Percentiles rank a stretch among this genome's conserved stretches.
Conservation (phyloP, 1,140 invertebrate species). For the Planococcus citri region DNA sequence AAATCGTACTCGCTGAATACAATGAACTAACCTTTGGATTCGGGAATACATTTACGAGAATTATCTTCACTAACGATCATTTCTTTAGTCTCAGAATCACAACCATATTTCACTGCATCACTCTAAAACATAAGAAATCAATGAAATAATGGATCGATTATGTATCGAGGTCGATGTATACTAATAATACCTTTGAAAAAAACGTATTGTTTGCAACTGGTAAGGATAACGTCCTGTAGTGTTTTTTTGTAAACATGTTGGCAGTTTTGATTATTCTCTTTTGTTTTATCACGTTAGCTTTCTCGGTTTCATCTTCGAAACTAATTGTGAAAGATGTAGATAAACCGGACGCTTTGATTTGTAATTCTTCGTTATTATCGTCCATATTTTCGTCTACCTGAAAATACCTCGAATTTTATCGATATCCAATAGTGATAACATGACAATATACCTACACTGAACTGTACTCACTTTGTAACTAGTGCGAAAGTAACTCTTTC, state of each 20-base stretch:
- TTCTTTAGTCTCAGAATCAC: not conserved
- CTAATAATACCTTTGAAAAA: slow-evolving; percentile 3
- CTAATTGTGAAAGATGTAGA: not conserved
- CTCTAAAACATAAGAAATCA: not conserved
- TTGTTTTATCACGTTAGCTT: not conserved
- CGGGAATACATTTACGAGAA: not conserved
- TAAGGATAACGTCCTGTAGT: not conserved
- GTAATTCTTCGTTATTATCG: not conserved
- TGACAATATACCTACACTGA: not conserved
- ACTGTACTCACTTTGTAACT: not conserved
- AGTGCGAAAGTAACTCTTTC: not conserved
- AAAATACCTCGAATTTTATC: not conserved
- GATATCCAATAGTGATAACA: not conserved
- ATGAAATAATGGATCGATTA: not conserved
- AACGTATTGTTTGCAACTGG: not conserved
- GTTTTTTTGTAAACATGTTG: not conserved
- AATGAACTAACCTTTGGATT: not conserved
- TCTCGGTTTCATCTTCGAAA: not conserved
- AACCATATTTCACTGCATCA: not conserved
- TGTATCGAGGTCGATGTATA: too few relatives aligned
- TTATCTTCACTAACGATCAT: not conserved
- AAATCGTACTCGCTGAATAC: too few relatives aligned
- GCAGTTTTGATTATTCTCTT: slow-evolving; percentile 7
- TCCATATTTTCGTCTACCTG: slow-evolving; percentile 1
- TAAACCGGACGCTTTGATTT: not conserved